A percentile compares a stretch with the other conserved stretches of the same genome.
Evolutionary conservation across 23 tunicate genomes (phyloP).

Genomic region (Aplidium turbinatum): DNA sequence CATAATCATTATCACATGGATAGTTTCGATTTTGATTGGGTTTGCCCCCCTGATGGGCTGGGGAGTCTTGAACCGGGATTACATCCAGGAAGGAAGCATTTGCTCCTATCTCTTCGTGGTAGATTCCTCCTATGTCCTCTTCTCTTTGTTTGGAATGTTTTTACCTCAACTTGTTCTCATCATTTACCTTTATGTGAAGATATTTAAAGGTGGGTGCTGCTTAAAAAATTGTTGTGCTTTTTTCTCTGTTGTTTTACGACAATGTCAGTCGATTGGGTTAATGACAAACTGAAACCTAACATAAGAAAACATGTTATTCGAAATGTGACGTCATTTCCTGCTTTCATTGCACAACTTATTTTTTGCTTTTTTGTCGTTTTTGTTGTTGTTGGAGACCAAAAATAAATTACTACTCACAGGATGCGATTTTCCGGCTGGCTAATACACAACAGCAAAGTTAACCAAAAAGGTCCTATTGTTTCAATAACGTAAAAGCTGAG

Average conservation of each 20-base stretch:
- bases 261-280: not conserved
- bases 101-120: conserved; percentile 58
- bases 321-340: no score
- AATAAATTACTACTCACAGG: no score
- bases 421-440: no score
- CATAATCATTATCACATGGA: conserved; percentile 37
- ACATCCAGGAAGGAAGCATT: not conserved
- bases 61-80: conserved; percentile 11
- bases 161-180: conserved; percentile 47
- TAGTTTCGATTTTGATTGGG: conserved; percentile 48
- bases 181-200: conserved; percentile 49
- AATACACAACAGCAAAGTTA: no score
- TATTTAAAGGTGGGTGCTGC: conserved; percentile 60
- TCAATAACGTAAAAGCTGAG: no score
- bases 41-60: conserved; percentile 76
- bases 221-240: not conserved
- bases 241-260: not conserved
- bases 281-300: not conserved
- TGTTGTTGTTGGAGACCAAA: no score
- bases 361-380: no score
- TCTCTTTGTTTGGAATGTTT: conserved; percentile 51
- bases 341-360: no score
- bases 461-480: no score
- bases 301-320: no score
- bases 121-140: conserved; percentile 59